Conservation (phyloP, 2,113 vertebrate genomes). For the Anser brachyrhynchus region DNA sequence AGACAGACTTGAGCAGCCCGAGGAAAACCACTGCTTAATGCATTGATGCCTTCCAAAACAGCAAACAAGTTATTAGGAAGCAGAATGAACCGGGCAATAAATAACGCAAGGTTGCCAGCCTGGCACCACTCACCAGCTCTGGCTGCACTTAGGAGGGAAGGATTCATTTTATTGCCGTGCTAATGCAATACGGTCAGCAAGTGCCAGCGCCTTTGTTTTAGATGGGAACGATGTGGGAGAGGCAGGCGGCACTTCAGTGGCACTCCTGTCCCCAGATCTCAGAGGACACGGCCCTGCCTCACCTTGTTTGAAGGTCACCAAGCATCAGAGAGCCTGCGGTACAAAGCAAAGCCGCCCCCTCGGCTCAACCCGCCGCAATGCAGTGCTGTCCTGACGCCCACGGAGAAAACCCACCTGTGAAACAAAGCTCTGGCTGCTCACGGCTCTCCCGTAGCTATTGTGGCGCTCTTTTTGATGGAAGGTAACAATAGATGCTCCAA, state of each 20-base stretch:
- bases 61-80: background rate
- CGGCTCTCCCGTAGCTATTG: background rate
- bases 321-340: background rate
- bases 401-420: background rate
- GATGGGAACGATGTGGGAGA: background rate
- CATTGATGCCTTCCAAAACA: background rate
- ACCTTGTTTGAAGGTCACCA: background rate
- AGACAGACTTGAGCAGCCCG: background rate
- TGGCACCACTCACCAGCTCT: background rate
- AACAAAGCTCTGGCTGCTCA: background rate
- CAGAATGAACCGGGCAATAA: background rate
- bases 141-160: background rate
- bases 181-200: background rate
- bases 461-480: background rate
- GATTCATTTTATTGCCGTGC: background rate
- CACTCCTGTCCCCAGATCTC: background rate
- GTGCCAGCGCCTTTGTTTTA: background rate
- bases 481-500: background rate
- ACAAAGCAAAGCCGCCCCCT: background rate
- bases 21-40: background rate
- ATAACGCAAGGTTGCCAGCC: background rate
- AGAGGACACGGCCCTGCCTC: background rate
- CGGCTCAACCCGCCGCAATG: rapidly evolving
- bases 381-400: rapidly evolving
- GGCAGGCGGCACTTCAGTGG: background rate